Base-by-base conservation (phyloP, 2,888 invertebrate species). In the Tetragnatha montana region DNA sequence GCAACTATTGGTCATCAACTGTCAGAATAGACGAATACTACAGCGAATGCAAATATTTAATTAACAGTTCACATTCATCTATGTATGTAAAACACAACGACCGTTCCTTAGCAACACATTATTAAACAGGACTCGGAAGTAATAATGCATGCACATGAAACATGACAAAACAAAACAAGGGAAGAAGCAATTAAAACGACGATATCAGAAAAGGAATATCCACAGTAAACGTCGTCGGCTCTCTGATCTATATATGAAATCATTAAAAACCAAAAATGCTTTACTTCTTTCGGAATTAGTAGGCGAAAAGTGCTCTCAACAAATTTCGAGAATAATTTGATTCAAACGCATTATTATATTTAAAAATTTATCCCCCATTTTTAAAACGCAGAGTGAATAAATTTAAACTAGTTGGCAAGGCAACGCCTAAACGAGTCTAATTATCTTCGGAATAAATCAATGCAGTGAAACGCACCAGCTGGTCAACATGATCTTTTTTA, bases 361-460 rank as follows among this genome's bases (percentile, higher is more conserved):
- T 4, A 60, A 60, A 60, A 71, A 71, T 71, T 19, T 1, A 71
- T 19, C 19, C 12, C 8, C 51, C 10, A 4, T 51, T 74, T 82
- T 51, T 80, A 68, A 73, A 86, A 86, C 73, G 71, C 60, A 21
- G 19, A 79, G 35, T 74, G 47, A 74, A 80, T 84, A 84, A 69
- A 84, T 84, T 84, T 50, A 35, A 17, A 81, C 19, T 68, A 80
- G 80, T 73, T 68, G 51, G 35, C 82, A 22, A n/a, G 74, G 76
- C 68, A 84, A 68, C 78, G 21, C 51, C 50, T 76, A 88, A 88
- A 88, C 47, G 81, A 76, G 35, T 88, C 82, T 88, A 88, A 88
- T 88, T 88, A 88, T 88, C 76, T 82, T 60, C 14, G 70, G 76
- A 82, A 88, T 82, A 88, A 88, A 88, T 88, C 87, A 82, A 88